phyloP scores from a whole-genome alignment of 2,888 invertebrate species.

The Diarsia mendica region DNA sequence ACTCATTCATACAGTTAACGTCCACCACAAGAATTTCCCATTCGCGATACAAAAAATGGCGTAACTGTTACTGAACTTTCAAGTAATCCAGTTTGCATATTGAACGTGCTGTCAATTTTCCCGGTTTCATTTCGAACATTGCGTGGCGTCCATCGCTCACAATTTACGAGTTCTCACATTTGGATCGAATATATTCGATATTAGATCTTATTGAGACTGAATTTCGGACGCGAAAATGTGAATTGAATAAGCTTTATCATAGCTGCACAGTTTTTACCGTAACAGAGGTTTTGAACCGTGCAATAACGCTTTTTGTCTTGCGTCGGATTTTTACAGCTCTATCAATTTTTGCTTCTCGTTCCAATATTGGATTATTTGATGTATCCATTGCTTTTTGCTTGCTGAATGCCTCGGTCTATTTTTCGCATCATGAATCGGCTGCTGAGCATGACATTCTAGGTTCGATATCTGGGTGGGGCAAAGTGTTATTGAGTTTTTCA shows the following conservation, averaged over 20 bases:
- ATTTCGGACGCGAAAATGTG: conserved; percentile 24
- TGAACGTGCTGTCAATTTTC: conserved; percentile 31
- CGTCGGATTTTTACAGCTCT: not conserved
- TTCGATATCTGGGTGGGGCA: too few species aligned
- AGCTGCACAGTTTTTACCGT: conserved; percentile 2
- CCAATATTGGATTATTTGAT: not conserved
- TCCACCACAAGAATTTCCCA: not conserved
- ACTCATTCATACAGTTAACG: not conserved
- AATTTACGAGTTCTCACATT: conserved; percentile 11
- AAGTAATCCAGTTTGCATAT: conserved; percentile 33
- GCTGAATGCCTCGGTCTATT: too few species aligned
- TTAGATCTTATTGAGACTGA: conserved; percentile 14
- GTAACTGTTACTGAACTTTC: conserved; percentile 15
- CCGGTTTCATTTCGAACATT: not conserved
- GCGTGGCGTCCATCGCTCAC: not conserved
- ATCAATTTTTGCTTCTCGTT: not conserved
- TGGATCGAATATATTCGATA: not conserved
- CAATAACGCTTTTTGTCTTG: conserved; percentile 6
- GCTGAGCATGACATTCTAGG: too few species aligned
- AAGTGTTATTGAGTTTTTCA: too few species aligned
- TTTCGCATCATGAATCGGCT: too few species aligned
- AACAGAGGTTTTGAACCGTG: not conserved
- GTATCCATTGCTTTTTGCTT: not conserved
- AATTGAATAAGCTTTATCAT: conserved; percentile 20
- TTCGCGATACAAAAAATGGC: not conserved